Conservation (phyloP, 35 echinoderm and acorn worm genomes). For the Apostichopus japonicus region DNA sequence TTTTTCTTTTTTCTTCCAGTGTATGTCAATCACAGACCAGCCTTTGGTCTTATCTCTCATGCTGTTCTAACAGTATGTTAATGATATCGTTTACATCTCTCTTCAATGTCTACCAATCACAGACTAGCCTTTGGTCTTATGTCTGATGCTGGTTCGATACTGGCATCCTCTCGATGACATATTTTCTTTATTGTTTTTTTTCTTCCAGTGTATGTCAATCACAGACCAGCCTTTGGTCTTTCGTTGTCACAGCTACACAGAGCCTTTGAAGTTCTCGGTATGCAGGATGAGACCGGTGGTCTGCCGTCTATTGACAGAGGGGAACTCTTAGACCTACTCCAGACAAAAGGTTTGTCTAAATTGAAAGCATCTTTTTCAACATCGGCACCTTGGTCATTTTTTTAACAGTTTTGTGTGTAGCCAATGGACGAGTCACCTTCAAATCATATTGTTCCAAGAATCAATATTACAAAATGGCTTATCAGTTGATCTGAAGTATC, state of each 20-base stretch:
- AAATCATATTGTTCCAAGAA: too few relatives aligned
- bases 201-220: slow-evolving; percentile 96
- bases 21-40: too few relatives aligned
- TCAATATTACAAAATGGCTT: too few relatives aligned
- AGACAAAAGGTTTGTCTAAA: slow-evolving; percentile 80
- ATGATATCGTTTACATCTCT: not conserved
- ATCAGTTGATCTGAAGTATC: too few relatives aligned
- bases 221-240: slow-evolving; percentile 95
- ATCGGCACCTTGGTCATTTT: too few relatives aligned
- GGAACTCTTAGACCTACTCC: slow-evolving; percentile 83
- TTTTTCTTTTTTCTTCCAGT: too few relatives aligned
- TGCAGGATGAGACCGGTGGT: slow-evolving; percentile 57
- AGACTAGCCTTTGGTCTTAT: too few relatives aligned
- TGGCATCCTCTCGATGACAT: not conserved
- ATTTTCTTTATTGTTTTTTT: slow-evolving; percentile 26
- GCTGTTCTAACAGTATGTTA: too few relatives aligned
- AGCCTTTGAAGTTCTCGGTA: slow-evolving; percentile 93
- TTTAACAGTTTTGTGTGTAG: too few relatives aligned
- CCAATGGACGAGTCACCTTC: too few relatives aligned
- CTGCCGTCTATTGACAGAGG: slow-evolving; percentile 89
- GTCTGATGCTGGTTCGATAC: too few relatives aligned
- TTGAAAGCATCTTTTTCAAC: not conserved
- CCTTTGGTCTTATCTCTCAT: too few relatives aligned
- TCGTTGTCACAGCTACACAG: slow-evolving; percentile 63
- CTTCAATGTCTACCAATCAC: slow-evolving; percentile 72